Evolutionary conservation across 1,140 invertebrate species (phyloP).

Genomic region (Coelopa frigida): DNA sequence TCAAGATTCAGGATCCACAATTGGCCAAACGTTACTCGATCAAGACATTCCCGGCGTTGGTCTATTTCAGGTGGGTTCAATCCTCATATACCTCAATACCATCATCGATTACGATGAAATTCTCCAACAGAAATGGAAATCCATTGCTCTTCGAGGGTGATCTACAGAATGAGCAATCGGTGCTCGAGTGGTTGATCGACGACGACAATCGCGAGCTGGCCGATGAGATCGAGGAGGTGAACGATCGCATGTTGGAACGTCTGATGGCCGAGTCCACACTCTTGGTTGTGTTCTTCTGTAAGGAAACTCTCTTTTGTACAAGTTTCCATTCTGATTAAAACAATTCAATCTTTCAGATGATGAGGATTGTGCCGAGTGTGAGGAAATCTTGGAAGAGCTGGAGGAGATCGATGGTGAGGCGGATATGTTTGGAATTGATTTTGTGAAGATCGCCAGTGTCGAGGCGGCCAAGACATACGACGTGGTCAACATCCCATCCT

Average conservation of each 20-base stretch:
- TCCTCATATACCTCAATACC: not conserved
- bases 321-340: not conserved
- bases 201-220: constrained; percentile 89
- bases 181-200: constrained; percentile 88
- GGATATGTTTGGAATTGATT: constrained; percentile 87
- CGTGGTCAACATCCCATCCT: constrained; percentile 72
- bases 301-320: too few relatives aligned
- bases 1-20: constrained; percentile 88
- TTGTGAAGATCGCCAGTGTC: constrained; percentile 84
- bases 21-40: constrained; percentile 89
- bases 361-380: constrained; percentile 84
- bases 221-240: constrained; percentile 91
- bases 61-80: constrained; percentile 64
- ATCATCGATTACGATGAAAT: not conserved
- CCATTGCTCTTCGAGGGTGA: constrained; percentile 89
- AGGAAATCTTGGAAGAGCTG: constrained; percentile 76
- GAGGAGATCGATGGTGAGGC: constrained; percentile 93
- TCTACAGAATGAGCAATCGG: constrained; percentile 82
- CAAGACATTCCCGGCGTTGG: constrained; percentile 87
- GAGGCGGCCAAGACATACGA: constrained; percentile 76
- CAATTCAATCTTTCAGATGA: constrained; percentile 57
- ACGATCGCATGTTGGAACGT: constrained; percentile 81
- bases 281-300: constrained; percentile 88
- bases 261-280: constrained; percentile 81
- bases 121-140: constrained; percentile 66